phyloP scores from a whole-genome alignment of 2,888 invertebrate species.

The Protula sp. region DNA sequence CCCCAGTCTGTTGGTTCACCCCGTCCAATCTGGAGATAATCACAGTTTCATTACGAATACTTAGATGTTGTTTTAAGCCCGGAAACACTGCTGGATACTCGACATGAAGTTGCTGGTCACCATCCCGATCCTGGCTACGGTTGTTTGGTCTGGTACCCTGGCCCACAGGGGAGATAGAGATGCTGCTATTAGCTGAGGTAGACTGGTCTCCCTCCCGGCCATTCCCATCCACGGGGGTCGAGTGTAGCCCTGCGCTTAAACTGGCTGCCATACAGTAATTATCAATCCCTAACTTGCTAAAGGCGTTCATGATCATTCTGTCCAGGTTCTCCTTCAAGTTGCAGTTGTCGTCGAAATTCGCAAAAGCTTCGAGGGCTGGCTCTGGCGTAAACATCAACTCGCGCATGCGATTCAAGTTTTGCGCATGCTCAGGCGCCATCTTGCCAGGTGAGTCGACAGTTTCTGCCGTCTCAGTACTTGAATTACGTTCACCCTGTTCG shows the following conservation, averaged over 20 bases:
- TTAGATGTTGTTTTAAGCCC: conserved; percentile 22
- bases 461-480: background rate
- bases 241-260: too few relatives aligned
- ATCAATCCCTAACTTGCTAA: background rate
- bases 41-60: conserved; percentile 42
- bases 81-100: background rate
- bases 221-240: background rate
- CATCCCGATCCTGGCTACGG: background rate
- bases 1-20: conserved; percentile 34
- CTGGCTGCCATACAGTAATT: background rate
- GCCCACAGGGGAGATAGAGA: background rate
- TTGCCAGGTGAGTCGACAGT: too few relatives aligned
- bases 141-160: background rate
- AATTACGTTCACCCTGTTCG: background rate
- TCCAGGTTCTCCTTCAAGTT: background rate
- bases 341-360: background rate
- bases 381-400: background rate
- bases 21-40: conserved; percentile 46
- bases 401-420: background rate
- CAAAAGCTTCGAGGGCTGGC: background rate
- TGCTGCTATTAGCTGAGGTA: background rate
- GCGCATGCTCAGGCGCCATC: too few relatives aligned
- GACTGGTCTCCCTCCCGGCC: background rate
- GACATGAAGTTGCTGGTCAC: background rate
- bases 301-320: background rate